These are phyloP conservation scores for Archilochus colubris DNA, from an alignment of 2,113 vertebrate genomes.

Conservation along the genomic window DNA sequence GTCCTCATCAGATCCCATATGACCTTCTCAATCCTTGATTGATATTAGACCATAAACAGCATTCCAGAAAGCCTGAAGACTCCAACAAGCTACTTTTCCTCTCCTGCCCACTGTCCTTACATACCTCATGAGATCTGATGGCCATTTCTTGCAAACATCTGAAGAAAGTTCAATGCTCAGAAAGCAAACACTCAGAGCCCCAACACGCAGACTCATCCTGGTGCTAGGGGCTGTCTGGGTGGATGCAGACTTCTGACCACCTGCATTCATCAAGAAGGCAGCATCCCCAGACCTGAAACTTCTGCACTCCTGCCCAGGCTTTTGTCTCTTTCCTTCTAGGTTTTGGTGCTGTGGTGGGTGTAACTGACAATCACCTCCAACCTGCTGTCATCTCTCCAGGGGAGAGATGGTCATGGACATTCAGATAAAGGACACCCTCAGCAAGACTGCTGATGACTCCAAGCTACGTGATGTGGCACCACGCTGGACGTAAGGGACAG, in stretches of 20 bases:
- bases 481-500: no score
- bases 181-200: neutral
- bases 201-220: neutral
- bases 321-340: no score
- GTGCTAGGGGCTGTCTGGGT: neutral
- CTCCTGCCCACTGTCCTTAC: accelerated
- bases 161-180: no score
- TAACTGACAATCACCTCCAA: neutral
- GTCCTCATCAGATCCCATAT: neutral
- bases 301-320: neutral
- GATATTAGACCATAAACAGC: neutral
- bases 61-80: neutral
- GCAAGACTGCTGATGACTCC: no score
- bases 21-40: neutral
- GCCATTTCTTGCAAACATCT: accelerated
- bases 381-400: neutral
- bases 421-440: no score
- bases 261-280: neutral
- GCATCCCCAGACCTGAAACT: neutral
- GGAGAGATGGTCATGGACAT: neutral
- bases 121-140: no score
- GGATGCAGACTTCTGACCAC: neutral
- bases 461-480: no score
- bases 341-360: accelerated
- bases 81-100: neutral